Base-by-base conservation (phyloP, 2,113 vertebrate genomes). In the Eubucco bourcierii region DNA sequence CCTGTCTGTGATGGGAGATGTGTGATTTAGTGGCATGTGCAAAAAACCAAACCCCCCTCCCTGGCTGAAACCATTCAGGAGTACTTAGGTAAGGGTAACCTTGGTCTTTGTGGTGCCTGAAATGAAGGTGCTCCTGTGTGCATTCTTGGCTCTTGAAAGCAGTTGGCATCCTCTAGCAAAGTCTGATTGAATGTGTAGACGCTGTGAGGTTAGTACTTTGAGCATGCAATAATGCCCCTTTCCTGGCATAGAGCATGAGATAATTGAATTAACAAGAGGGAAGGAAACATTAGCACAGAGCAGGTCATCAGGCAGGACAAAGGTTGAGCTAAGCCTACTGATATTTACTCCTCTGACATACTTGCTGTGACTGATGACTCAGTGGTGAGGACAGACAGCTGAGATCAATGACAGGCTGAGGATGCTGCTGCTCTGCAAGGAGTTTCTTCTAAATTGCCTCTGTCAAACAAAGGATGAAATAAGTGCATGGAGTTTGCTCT, bases 381-480 rank as follows among this genome's bases (percentile, higher is more conserved):
- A 91, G 18, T 27, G n/a, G 14, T 41, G 74, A 71, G 75, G n/a
- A 59, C 18, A 34, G 59, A 58, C 31, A 73, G 59, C 25, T 12
- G 63, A 84, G 63, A 73, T 65, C 53, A 61, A 1, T 19, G 71
- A 65, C 20, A 65, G 66, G 20, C 63, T 25, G 46, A 72, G 59
- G 44, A 65, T 79, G 44, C 58, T 21, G n/a, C 23, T 84, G 59
- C 71, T 88, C 29, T 78, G 55, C 55, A 31, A 4, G 12, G 52
- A 47, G 19, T 5, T 50, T 89, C 61, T 87, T 75, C 55, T 61
- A 68, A 90, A 84, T 84, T 64, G 47, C 58, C 37, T 78, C 72
- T 90, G 78, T 90, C 84, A 96, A 93, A 88, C 53, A 82, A 82
- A 71, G 81, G 34, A 61, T 83, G 34, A 82, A 76, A 89, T 75